Conservation (phyloP, 2,113 vertebrate species). For the Ceyx cyanopectus region DNA sequence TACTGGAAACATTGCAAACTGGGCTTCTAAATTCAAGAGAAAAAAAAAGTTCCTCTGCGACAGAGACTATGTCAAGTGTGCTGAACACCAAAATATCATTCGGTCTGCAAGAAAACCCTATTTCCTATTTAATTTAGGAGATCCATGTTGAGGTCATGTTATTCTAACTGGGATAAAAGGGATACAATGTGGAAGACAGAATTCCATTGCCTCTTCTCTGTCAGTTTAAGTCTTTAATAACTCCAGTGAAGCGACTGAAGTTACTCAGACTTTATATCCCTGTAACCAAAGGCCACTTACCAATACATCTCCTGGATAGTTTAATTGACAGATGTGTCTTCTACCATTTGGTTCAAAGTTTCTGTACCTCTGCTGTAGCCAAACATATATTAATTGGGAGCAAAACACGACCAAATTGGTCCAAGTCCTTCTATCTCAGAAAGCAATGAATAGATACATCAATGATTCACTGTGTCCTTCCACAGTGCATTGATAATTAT, state of each 20-base stretch:
- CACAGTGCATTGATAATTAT: neutral
- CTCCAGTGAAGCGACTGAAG: conserved; percentile 27
- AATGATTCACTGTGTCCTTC: neutral
- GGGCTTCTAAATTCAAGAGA: neutral
- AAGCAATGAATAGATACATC: neutral
- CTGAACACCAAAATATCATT: neutral
- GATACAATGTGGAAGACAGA: neutral
- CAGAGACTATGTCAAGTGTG: neutral
- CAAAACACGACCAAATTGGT: neutral
- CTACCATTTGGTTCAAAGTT: conserved; percentile 19
- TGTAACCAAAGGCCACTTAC: neutral
- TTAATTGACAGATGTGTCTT: conserved; percentile 8
- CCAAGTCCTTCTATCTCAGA: neutral
- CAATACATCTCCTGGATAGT: neutral
- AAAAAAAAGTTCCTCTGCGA: neutral
- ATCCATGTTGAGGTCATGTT: neutral
- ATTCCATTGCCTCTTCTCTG: neutral
- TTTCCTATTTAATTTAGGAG: neutral
- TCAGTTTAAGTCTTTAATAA: conserved; percentile 17
- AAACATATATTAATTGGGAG: conserved; percentile 30
- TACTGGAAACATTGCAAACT: neutral
- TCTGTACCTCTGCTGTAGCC: neutral
- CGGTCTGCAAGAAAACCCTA: neutral
- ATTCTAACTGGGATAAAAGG: neutral
- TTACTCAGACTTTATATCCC: neutral